These are phyloP conservation scores for Protaetia brevitarsis DNA, from an alignment of 1,140 invertebrate species.

Conservation along the genomic window DNA sequence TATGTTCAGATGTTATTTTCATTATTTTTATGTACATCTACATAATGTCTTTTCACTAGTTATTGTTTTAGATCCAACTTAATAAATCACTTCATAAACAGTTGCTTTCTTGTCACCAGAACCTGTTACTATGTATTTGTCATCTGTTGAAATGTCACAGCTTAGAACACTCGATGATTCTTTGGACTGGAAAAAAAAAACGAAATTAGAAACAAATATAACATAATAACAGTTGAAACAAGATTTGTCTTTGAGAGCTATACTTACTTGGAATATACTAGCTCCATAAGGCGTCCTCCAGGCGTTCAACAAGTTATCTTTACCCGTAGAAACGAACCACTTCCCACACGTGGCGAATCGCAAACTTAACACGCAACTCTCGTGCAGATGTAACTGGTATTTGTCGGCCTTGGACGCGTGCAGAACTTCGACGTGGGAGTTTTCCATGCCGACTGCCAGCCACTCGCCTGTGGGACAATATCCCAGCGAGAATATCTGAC, in stretches of 20 bases:
- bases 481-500: constrained; percentile 91
- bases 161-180: constrained; percentile 97
- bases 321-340: constrained; percentile 99
- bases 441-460: constrained; percentile 98
- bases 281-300: constrained; percentile 98
- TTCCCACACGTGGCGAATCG: constrained; percentile 96
- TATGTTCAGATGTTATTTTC: background rate
- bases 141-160: constrained; percentile 98
- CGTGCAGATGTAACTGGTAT: constrained; percentile 96
- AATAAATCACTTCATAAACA: constrained; percentile 97
- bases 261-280: constrained; percentile 94
- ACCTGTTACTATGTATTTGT: constrained; percentile 98
- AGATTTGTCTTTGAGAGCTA: no score
- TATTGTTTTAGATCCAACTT: constrained; percentile 34
- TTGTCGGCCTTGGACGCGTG: constrained; percentile 94
- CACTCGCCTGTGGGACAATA: constrained; percentile 98
- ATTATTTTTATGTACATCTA: constrained; percentile 13
- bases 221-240: background rate
- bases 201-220: constrained; percentile 9
- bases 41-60: background rate
- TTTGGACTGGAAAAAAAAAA: constrained; percentile 78
- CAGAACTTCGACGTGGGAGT: constrained; percentile 95
- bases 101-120: constrained; percentile 99
- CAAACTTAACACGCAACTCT: constrained; percentile 95
- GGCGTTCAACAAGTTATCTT: constrained; percentile 97